Evolutionary conservation across 2,888 invertebrate species (phyloP).

Genomic region (Drosophila ustulata): DNA sequence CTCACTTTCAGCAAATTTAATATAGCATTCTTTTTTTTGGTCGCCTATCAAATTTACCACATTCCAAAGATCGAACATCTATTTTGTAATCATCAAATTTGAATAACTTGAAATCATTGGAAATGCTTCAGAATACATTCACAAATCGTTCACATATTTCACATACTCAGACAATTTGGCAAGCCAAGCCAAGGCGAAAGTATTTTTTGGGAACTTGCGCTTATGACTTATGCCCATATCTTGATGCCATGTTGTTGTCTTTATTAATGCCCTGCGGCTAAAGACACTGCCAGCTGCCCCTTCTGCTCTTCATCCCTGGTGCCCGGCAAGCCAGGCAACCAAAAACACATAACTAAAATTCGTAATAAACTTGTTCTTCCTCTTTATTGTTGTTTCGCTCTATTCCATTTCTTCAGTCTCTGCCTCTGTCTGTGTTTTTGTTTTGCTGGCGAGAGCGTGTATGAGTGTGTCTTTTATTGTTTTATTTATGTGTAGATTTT

Average conservation of each 20-base stretch:
- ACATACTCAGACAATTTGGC: conserved; percentile 29
- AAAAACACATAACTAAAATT: conserved; percentile 78
- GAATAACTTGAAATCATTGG: background rate
- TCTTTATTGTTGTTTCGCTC: conserved; percentile 31
- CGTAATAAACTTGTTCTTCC: conserved; percentile 77
- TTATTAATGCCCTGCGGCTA: conserved; percentile 76
- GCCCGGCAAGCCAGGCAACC: conserved; percentile 26
- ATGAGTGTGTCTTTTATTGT: conserved; percentile 72
- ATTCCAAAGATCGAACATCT: conserved; percentile 12
- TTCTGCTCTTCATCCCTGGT: conserved; percentile 1
- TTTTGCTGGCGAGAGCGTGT: conserved; percentile 15
- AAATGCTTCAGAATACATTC: conserved; percentile 1
- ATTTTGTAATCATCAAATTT: conserved; percentile 5
- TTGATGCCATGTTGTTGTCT: conserved; percentile 62
- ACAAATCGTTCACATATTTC: conserved; percentile 22
- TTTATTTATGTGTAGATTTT: conserved; percentile 75
- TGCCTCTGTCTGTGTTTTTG: conserved; percentile 30
- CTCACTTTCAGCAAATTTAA: conserved; percentile 1
- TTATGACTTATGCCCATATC: conserved; percentile 57
- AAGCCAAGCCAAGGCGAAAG: conserved; percentile 16
- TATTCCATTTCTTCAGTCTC: conserved; percentile 11
- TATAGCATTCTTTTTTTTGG: background rate
- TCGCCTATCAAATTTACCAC: background rate
- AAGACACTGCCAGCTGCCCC: conserved; percentile 26
- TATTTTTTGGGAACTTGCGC: conserved; percentile 36